These are phyloP conservation scores for Tupaia tana DNA, from an alignment of 2,113 vertebrate species.

Conservation along the genomic window DNA sequence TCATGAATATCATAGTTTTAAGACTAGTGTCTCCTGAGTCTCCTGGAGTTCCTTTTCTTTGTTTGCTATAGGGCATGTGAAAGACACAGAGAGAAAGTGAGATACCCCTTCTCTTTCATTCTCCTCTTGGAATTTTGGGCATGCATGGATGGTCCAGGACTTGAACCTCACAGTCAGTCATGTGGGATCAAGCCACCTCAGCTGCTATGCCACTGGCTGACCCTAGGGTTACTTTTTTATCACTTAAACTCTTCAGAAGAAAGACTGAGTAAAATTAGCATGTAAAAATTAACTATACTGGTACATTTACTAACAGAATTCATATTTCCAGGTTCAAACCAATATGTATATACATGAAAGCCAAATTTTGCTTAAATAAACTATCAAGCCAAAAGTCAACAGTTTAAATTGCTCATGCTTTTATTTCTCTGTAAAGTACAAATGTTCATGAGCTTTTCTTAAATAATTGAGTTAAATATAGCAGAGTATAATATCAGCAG, in stretches of 20 bases:
- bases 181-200: too few relatives aligned
- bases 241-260: constrained; percentile 23
- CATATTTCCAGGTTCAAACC: constrained; percentile 8
- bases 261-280: constrained; percentile 30
- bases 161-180: too few relatives aligned
- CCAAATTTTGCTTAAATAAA: constrained; percentile 39
- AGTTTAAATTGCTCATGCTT: background rate
- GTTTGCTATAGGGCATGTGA: too few relatives aligned
- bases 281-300: constrained; percentile 16
- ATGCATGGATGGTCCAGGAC: too few relatives aligned
- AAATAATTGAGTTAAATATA: constrained; percentile 38
- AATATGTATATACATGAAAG: background rate
- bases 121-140: too few relatives aligned
- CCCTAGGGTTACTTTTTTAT: background rate
- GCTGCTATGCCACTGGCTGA: too few relatives aligned
- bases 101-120: too few relatives aligned
- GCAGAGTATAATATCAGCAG: background rate
- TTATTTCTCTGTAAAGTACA: background rate
- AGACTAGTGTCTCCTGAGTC: constrained; percentile 9
- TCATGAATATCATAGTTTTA: background rate
- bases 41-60: too few relatives aligned
- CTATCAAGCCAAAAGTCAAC: background rate
- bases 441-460: constrained; percentile 20
- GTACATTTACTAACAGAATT: background rate
- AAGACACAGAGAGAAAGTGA: too few relatives aligned